phyloP scores from a whole-genome alignment of 2,113 vertebrate species.

The Ahaetulla prasina region DNA sequence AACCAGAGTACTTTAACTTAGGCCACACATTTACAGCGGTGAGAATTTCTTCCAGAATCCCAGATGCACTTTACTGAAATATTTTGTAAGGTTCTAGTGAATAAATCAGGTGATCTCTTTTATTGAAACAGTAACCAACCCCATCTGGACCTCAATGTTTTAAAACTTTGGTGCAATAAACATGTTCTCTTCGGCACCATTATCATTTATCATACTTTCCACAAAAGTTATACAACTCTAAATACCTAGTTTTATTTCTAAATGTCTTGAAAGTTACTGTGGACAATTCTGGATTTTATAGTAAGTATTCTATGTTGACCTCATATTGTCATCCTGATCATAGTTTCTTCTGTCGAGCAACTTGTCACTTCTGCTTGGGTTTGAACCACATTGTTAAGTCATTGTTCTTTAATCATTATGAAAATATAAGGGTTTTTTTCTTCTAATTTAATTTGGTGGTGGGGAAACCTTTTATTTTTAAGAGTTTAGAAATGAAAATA shows the following conservation, averaged over 20 bases:
- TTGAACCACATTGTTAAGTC: constrained; percentile 56
- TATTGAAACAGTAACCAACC: neutral
- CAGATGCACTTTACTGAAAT: neutral
- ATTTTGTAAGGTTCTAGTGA: neutral
- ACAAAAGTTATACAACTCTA: constrained; percentile 46
- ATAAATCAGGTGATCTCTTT: constrained; percentile 7
- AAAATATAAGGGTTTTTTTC: constrained; percentile 25
- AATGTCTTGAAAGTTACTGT: constrained; percentile 49
- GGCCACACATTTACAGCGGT: neutral
- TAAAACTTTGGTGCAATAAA: constrained; percentile 3
- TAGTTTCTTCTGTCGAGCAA: constrained; percentile 50
- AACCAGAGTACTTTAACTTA: neutral
- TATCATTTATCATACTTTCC: constrained; percentile 9
- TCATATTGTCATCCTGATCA: constrained; percentile 51
- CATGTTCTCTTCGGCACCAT: neutral
- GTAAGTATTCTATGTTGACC: constrained; percentile 52
- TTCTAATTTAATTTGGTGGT: neutral
- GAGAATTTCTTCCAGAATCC: neutral
- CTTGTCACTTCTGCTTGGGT: constrained; percentile 58
- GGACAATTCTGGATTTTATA: constrained; percentile 41
- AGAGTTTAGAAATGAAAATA: neutral
- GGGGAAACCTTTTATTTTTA: neutral
- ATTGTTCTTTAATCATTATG: constrained; percentile 37
- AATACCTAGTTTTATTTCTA: constrained; percentile 55
- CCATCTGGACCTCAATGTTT: neutral